A percentile compares a stretch with the other conserved stretches of the same genome.
Conservation (phyloP, 1,140 invertebrate species). For the Hypothenemus hampei region DNA sequence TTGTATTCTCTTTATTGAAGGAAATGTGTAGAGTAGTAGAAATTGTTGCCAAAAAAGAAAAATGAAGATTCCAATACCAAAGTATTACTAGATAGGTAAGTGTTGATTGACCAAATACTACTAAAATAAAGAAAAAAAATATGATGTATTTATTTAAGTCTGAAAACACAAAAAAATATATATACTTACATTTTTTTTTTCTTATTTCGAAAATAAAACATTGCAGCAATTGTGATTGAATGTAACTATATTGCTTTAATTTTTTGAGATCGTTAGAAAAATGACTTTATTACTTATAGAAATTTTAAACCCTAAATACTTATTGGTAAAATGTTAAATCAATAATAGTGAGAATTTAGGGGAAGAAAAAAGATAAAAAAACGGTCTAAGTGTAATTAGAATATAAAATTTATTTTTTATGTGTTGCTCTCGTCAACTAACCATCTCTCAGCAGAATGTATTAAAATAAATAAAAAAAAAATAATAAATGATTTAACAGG, state of each 20-base stretch:
- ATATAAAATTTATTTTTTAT: constrained; percentile 5
- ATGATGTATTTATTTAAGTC: no score
- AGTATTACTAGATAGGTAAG: constrained; percentile 44
- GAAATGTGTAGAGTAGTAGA: constrained; percentile 40
- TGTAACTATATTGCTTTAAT: constrained; percentile 31
- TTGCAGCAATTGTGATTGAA: constrained; percentile 30
- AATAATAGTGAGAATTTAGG: constrained; percentile 36
- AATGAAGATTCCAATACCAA: constrained; percentile 46
- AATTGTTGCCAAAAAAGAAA: constrained; percentile 45
- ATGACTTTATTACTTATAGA: constrained; percentile 12
- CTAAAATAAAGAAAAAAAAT: no score
- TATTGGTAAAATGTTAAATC: constrained; percentile 35
- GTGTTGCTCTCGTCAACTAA: no score
- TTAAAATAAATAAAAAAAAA: no score
- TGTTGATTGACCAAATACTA: constrained; percentile 43
- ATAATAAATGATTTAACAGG: no score
- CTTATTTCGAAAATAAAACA: no score
- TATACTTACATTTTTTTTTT: no score
- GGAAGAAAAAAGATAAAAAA: no score
- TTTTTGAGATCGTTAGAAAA: constrained; percentile 19
- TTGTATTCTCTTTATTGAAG: no score
- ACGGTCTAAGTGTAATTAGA: constrained; percentile 36
- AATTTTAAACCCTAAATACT: constrained; percentile 28
- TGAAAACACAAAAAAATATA: no score
- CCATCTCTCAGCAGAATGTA: no score